A percentile compares a stretch with the other conserved stretches of the same genome.
phyloP scores from a whole-genome alignment of 2,797 vertebrate species.

The Dallia pectoralis region DNA sequence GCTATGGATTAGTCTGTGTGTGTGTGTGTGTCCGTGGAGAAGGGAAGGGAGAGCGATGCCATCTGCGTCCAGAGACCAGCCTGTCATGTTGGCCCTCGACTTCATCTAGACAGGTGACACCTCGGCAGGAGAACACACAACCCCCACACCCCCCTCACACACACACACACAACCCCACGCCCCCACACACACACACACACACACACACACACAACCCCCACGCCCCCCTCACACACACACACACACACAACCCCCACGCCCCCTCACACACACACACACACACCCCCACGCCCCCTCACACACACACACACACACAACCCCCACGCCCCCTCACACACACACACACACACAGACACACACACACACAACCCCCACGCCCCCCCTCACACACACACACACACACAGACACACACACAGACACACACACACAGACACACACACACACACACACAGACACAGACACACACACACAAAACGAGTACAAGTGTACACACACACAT shows the following conservation, averaged over 20 bases:
- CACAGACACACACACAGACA: conserved; percentile 10
- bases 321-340: too few relatives aligned
- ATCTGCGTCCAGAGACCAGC: conserved; percentile 87
- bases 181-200: conserved; percentile 33
- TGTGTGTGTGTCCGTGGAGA: conserved; percentile 60
- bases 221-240: conserved; percentile 2
- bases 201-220: conserved; percentile 27
- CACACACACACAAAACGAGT: conserved; percentile 20
- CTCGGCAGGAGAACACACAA: conserved; percentile 73
- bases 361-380: too few relatives aligned
- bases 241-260: conserved; percentile 33
- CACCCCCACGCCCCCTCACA: conserved; percentile 21
- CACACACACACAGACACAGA: conserved; percentile 31
- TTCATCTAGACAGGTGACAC: conserved; percentile 80
- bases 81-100: conserved; percentile 87
- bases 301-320: conserved; percentile 19
- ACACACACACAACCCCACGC: neutral
- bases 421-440: conserved; percentile 16
- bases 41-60: conserved; percentile 78
- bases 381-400: conserved; percentile 34
- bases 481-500: too few relatives aligned
- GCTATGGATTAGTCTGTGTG: conserved; percentile 21
- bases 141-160: conserved; percentile 23
- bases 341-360: conserved; percentile 11
- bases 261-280: conserved; percentile 34